Evolutionary conservation across 2,113 vertebrate species (phyloP).

Genomic region (Capra hircus): DNA sequence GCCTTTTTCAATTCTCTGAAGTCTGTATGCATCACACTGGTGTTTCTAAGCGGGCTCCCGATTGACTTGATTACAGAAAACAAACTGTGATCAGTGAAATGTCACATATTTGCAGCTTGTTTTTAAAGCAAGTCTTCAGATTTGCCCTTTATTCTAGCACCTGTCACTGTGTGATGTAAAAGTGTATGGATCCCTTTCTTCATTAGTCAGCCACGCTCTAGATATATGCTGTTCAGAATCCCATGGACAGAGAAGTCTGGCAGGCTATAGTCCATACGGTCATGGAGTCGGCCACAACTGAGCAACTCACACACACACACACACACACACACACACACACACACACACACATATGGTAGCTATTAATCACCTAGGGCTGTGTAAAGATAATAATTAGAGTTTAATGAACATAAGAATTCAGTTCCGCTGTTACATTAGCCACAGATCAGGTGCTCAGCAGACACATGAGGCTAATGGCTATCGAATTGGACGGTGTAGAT

Average conservation of each 20-base stretch:
- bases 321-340: not conserved
- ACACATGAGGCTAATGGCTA: not conserved
- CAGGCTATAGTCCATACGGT: not conserved
- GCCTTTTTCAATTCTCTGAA: not conserved
- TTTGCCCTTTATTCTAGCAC: not conserved
- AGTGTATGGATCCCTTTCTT: not conserved
- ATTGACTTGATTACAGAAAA: not conserved
- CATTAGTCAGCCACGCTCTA: not conserved
- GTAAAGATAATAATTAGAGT: not conserved
- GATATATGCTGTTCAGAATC: not conserved
- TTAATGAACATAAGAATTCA: not conserved
- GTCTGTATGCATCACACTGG: not conserved
- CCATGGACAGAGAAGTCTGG: not conserved
- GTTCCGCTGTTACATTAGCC: not conserved
- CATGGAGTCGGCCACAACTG: rapidly evolving
- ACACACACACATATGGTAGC: not conserved
- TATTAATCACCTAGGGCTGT: not conserved
- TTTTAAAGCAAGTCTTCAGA: not conserved
- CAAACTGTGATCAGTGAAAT: not conserved
- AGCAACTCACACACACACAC: not conserved
- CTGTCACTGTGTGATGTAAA: not conserved
- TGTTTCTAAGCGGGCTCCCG: not conserved
- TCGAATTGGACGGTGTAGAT: not conserved
- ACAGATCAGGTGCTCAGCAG: not conserved
- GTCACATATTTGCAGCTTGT: not conserved